Conservation (phyloP, 2,797 vertebrate species). For the Acridotheres tristis region DNA sequence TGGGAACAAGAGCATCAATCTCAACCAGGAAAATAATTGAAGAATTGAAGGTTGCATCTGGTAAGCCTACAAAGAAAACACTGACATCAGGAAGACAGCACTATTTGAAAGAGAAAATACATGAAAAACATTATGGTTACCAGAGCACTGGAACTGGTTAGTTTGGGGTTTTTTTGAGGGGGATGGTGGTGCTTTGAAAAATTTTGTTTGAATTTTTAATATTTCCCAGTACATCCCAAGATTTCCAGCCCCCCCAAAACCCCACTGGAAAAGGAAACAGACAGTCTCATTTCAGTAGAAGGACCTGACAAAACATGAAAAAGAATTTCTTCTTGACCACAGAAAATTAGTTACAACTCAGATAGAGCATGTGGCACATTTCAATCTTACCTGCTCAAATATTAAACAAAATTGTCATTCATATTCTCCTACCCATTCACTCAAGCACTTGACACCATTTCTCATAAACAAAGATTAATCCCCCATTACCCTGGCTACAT, state of each 20-base stretch:
- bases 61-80: slow-evolving; percentile 70
- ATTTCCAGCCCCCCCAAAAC: neutral
- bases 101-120: neutral
- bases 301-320: neutral
- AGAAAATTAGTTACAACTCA: neutral
- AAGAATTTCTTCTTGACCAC: neutral
- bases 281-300: neutral
- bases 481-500: slow-evolving; percentile 84
- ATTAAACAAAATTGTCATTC: slow-evolving; percentile 87
- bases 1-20: slow-evolving; percentile 74
- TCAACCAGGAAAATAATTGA: slow-evolving; percentile 81
- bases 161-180: neutral
- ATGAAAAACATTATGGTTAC: neutral
- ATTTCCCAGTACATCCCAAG: neutral
- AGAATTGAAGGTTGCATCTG: slow-evolving; percentile 75
- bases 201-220: neutral
- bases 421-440: slow-evolving; percentile 93
- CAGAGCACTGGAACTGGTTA: neutral
- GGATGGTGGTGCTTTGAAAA: neutral
- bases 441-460: slow-evolving; percentile 92
- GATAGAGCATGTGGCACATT: neutral
- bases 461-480: slow-evolving; percentile 94
- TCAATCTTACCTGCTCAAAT: slow-evolving; percentile 86
- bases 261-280: neutral
- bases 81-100: neutral